These are phyloP conservation scores for Euproctis similis DNA, from an alignment of 2,888 invertebrate genomes.

Conservation along the genomic window DNA sequence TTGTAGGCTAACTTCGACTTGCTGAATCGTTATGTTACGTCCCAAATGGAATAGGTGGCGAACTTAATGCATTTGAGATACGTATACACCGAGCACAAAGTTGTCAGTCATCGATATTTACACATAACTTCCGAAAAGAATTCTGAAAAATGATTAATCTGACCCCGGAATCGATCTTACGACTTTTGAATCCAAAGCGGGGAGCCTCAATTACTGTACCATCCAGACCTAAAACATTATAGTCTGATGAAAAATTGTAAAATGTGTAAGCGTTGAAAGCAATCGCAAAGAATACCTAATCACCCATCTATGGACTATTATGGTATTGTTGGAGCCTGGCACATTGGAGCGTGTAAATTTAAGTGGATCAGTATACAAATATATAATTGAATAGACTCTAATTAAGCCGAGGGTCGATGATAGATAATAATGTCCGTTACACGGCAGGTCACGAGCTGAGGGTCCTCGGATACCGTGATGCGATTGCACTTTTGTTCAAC, in stretches of 20 bases:
- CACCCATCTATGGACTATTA: constrained; percentile 43
- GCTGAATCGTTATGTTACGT: no score
- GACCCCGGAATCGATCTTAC: no score
- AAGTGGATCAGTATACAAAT: constrained; percentile 56
- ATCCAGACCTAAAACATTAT: no score
- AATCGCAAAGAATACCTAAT: constrained; percentile 39
- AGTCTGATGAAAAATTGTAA: constrained; percentile 1
- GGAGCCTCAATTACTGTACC: no score
- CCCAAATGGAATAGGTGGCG: no score
- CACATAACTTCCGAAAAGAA: no score
- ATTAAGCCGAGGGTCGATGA: constrained; percentile 54
- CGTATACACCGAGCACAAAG: no score
- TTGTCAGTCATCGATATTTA: no score
- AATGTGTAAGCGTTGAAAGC: constrained; percentile 17
- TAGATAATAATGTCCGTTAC: constrained; percentile 42
- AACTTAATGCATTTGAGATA: no score
- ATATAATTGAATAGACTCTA: constrained; percentile 66
- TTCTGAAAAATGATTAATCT: no score
- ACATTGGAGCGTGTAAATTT: constrained; percentile 49
- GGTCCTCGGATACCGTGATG: constrained; percentile 36
- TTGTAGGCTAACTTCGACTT: no score
- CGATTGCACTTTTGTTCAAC: constrained; percentile 37
- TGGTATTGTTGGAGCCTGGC: constrained; percentile 37
- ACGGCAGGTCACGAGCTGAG: constrained; percentile 48
- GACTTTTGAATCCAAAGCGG: no score